Percentiles rank a stretch among this genome's conserved stretches.
Conservation (phyloP, 2,113 vertebrate genomes). For the Panthera uncia region DNA sequence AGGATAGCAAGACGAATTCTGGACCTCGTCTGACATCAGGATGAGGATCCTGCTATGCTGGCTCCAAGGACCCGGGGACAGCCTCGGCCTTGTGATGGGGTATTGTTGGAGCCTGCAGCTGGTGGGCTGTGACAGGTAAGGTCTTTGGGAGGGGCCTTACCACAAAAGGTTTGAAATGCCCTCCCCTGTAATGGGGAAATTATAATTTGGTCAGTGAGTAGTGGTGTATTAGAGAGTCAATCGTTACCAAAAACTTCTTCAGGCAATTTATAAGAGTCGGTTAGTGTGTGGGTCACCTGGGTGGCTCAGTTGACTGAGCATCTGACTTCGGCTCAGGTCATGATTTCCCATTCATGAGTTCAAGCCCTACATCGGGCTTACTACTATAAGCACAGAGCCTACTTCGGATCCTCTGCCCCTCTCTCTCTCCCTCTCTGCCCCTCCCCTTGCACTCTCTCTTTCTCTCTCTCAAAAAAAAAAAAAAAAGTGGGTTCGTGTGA, state of each 20-base stretch:
- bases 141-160: neutral
- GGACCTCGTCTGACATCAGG: fast-evolving
- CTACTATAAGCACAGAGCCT: no score
- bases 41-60: neutral
- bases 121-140: neutral
- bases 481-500: neutral
- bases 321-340: no score
- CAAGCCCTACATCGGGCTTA: no score
- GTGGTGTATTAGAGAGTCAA: neutral
- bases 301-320: no score
- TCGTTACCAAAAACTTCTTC: neutral
- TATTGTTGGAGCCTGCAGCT: neutral
- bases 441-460: no score
- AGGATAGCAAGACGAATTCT: neutral
- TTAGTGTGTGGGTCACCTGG: neutral
- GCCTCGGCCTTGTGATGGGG: neutral
- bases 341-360: no score
- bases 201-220: neutral
- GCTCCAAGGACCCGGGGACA: neutral
- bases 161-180: neutral
- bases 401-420: no score
- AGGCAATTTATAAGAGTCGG: no score
- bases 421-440: no score
- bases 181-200: neutral
- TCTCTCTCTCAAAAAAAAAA: no score